Base-by-base conservation (phyloP, 2,888 invertebrate species). In the Bruchidius siliquastri region DNA sequence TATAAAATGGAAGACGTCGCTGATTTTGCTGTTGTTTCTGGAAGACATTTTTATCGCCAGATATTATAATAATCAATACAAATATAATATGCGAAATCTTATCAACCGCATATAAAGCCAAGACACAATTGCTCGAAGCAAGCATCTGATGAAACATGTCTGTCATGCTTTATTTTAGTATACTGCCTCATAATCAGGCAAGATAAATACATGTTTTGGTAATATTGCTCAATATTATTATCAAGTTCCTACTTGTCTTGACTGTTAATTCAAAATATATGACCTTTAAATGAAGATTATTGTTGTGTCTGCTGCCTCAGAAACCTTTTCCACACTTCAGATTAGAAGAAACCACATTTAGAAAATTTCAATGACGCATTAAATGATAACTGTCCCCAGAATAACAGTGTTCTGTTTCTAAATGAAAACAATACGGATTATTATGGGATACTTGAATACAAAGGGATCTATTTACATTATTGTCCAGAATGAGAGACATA, bases 21-120 rank as follows among this genome's bases (percentile, higher is more conserved):
- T 70, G 76, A 78, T 78, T 77, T 77, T 78, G 78, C 76, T 77
- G 77, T n/a, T n/a, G n/a, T 68, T 72, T n/a, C 22, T 67, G 68
- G 26, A 26, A 75, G 30, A 66, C 18, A 13, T 13, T 49, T 49
- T 49, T 49, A 1, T 49, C 1, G 0, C 49, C n/a, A n/a, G n/a
- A n/a, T n/a, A n/a, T n/a, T n/a, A n/a, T n/a, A 49, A 3, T 13
- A 1, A 18, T 2, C 26, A 26, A 26, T 26, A n/a, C n/a, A 30
- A 49, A 49, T 13, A 49, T 49, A 18, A 49, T 49, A 13, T 49
- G 49, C 1, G 49, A 8, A 13, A 49, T 49, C 18, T 30, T 8
- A 8, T 49, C 18, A 1, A 49, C 18, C 49, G 49, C 49, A 1
- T 1, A 49, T 13, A 49, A 49, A 18, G 13, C 8, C 1, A 13